phyloP scores from a whole-genome alignment of 1,140 invertebrate genomes.

The Meloidogyne floridensis region DNA sequence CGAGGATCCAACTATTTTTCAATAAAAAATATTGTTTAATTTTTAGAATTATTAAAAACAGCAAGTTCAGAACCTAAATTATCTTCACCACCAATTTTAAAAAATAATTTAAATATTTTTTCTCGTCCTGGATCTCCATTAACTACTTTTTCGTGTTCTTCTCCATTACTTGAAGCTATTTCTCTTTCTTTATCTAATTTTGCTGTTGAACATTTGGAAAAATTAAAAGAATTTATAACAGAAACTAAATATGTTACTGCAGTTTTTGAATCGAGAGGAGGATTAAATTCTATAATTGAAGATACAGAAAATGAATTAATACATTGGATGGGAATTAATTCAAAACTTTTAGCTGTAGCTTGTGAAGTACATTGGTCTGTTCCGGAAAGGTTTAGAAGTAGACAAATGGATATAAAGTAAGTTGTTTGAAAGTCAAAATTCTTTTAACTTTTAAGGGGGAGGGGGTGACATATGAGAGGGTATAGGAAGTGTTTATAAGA shows the following conservation, averaged over 20 bases:
- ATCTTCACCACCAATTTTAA: neutral
- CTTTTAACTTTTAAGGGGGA: too few species aligned
- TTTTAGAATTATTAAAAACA: neutral
- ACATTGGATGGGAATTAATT: conserved; percentile 50
- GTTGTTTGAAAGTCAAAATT: neutral
- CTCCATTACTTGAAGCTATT: conserved; percentile 6
- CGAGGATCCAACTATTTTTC: too few species aligned
- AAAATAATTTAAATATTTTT: neutral
- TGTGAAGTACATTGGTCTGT: conserved; percentile 62
- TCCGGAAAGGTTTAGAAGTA: conserved; percentile 48
- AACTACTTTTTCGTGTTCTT: neutral
- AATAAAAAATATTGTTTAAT: neutral
- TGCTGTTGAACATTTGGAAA: conserved; percentile 24
- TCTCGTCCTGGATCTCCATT: neutral
- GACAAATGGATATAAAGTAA: conserved; percentile 53
- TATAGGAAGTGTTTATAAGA: neutral
- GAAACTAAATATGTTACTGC: conserved; percentile 52
- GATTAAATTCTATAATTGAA: conserved; percentile 44
- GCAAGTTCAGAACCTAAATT: neutral
- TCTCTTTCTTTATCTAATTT: conserved; percentile 20
- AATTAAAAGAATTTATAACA: conserved; percentile 20
- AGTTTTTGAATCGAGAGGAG: conserved; percentile 54
- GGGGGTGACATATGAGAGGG: neutral
- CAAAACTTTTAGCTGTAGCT: conserved; percentile 49
- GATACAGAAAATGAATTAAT: conserved; percentile 52